Base-by-base conservation (phyloP, 92 coral and sea anemone genomes). In the Blastomussa wellsi region DNA sequence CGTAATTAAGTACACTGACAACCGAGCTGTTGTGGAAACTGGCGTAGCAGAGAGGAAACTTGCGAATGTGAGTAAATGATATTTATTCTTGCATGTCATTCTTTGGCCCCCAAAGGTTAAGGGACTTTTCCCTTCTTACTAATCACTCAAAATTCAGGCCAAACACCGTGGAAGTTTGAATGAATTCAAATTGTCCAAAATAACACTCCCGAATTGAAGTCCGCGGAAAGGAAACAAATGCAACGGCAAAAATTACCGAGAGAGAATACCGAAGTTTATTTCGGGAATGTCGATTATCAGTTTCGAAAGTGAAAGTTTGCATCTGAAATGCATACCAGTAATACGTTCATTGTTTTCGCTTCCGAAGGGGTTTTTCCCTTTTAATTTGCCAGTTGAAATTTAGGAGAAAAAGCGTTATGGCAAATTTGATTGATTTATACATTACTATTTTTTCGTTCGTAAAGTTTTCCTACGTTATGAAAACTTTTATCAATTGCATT, bases 241-340 rank as follows among this genome's bases (percentile, higher is more conserved):
- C 3, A 68, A 39, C 59, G 59, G 22, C 59, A 20, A 51, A 51
- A 57, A 57, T 10, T 57, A 29, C 19, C 59, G 65, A 28, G 16
- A 28, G 17, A 62, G 2, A 51, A 51, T 51, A 14, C 16, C 4
- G 16, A n/a, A 26, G 11, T 64, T 29, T 79, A 62, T 79, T 79
- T 15, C 12, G 15, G 41, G 42, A 17, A 38, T 36, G 37, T 16
- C 69, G 22, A 19, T 36, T 67, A 14, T 67, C 19, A 19, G 75
- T 70, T 82, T 82, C 86, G 86, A 82, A 82, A 82, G 86, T 82
- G 86, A 82, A 70, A 82, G n/a, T 37, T 82, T 52, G 86, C 86
- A 82, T 82, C 78, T 82, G 86, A 70, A 71, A 82, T 71, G n/a
- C n/a, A n/a, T 72, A 82, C n/a, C n/a, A n/a, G n/a, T n/a, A 28